Percentiles rank a stretch among this genome's conserved stretches.
Conservation (phyloP, 2,797 vertebrate species). For the Diplodus puntazzo region DNA sequence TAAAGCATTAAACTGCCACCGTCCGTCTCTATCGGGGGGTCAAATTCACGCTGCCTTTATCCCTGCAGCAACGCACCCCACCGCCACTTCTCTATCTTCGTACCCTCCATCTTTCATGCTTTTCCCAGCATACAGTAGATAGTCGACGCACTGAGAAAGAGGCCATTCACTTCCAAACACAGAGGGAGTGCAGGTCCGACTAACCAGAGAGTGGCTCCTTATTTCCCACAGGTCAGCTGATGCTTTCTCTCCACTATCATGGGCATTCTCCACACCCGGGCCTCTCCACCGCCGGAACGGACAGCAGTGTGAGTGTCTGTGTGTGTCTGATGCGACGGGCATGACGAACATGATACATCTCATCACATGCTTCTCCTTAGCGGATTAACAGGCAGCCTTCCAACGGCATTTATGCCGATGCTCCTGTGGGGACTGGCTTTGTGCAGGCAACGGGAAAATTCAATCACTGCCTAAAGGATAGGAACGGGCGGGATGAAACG, state of each 20-base stretch:
- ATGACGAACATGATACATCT: conserved; percentile 84
- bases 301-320: conserved; percentile 63
- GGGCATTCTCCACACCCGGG: conserved; percentile 47
- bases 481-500: conserved; percentile 81
- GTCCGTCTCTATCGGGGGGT: conserved; percentile 51
- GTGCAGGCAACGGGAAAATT: conserved; percentile 85
- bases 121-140: conserved; percentile 16
- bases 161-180: conserved; percentile 6
- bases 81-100: conserved; percentile 19
- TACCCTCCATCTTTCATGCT: conserved; percentile 14
- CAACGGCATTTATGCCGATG: conserved; percentile 71
- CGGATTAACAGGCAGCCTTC: conserved; percentile 80
- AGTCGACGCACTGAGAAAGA: conserved; percentile 28
- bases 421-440: conserved; percentile 81
- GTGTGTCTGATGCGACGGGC: conserved; percentile 73
- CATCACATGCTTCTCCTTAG: conserved; percentile 84
- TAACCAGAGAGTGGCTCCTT: conserved; percentile 51
- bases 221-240: conserved; percentile 76
- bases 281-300: conserved; percentile 35
- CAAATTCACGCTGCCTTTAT: conserved; percentile 39
- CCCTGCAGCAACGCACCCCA: conserved; percentile 18
- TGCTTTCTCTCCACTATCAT: conserved; percentile 47
- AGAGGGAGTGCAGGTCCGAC: conserved; percentile 26
- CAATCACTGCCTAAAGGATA: conserved; percentile 85
- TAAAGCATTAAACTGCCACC: conserved; percentile 37